Base-by-base conservation (phyloP, 2,888 invertebrate genomes). In the Aphidoletes aphidimyza region DNA sequence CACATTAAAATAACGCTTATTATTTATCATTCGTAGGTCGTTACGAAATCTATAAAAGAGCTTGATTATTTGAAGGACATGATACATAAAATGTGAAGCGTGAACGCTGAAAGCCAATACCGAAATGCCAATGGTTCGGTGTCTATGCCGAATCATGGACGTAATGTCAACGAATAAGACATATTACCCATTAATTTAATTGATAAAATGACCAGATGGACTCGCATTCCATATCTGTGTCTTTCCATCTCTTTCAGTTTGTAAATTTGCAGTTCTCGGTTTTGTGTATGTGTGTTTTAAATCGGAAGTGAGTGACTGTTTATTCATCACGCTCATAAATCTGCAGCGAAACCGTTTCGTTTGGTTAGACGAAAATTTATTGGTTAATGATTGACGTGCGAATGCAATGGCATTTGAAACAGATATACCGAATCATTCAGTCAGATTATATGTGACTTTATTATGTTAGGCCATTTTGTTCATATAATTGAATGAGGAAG, bases 1-100 rank as follows among this genome's bases (percentile, higher is more conserved):
- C 22, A 54, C 54, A 54, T 54, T 54, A 54, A 54, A 54, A 54
- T 54, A 54, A 54, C 54, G 26, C 54, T 54, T 54, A 54, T 54
- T 54, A 26, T 54, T 47, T 22, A 54, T 54, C 54, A 54, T 22
- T 14, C 22, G 3, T 54, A 8, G n/a, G 22, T 54, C 54, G 26
- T 54, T 54, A 22, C 5, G 8, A 54, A 14, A n/a, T n/a, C 22
- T 26, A 54, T 54, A 54, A 26, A 54, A 54, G 3, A 54, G 26
- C 54, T 26, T 26, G 26, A 54, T 54, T 54, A 22, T 26, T 22
- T 26, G 47, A 47, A 47, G 47, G 17, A 47, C 17, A 47, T 47
- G 47, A 47, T 39, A 39, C 54, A 22, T 3, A 22, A 54, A n/a
- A 69, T 69, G 30, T 22, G 8, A 69, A 69, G 6, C 14, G 30